Percentiles rank a stretch among this genome's conserved stretches.
Evolutionary conservation across 2,113 vertebrate species (phyloP).

Genomic region (Lota lota): DNA sequence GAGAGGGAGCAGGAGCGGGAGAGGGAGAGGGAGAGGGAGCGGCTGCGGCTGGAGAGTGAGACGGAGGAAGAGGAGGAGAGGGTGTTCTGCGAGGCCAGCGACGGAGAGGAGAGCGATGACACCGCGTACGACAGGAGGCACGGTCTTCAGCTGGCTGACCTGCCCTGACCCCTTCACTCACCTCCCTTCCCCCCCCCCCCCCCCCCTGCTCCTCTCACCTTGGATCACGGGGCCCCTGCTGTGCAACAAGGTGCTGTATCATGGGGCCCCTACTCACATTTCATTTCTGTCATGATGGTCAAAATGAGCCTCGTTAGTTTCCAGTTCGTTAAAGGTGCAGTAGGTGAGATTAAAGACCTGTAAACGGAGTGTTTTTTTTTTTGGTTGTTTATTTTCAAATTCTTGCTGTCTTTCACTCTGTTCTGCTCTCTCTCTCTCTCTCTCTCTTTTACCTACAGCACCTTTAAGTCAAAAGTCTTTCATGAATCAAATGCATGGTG

Average conservation of each 20-base stretch:
- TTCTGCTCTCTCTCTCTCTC: constrained; percentile 1
- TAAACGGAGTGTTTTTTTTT: constrained; percentile 31
- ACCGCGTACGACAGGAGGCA: constrained; percentile 74
- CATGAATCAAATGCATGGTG: too few species aligned
- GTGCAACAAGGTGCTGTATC: neutral
- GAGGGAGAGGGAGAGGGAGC: constrained; percentile 52
- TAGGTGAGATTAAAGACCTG: neutral
- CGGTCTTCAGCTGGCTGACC: constrained; percentile 54
- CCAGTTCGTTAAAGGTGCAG: too few species aligned
- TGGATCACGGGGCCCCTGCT: neutral
- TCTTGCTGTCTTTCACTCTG: constrained; percentile 4
- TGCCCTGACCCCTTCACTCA: constrained; percentile 52
- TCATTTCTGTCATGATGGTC: too few species aligned
- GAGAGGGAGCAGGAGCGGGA: constrained; percentile 46
- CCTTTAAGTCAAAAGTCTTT: too few species aligned
- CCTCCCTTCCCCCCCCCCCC: neutral
- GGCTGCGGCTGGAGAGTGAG: constrained; percentile 62
- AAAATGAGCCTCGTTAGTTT: too few species aligned
- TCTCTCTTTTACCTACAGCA: neutral
- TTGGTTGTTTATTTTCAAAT: neutral
- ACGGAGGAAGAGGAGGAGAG: constrained; percentile 71
- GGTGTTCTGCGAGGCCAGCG: constrained; percentile 60
- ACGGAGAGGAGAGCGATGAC: constrained; percentile 77
- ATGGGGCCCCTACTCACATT: neutral
- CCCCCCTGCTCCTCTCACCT: constrained; percentile 8